Percentiles rank a stretch among this genome's conserved stretches.
Evolutionary conservation across 2,888 invertebrate genomes (phyloP).

Genomic region (Prosopocoilus inquinatus): DNA sequence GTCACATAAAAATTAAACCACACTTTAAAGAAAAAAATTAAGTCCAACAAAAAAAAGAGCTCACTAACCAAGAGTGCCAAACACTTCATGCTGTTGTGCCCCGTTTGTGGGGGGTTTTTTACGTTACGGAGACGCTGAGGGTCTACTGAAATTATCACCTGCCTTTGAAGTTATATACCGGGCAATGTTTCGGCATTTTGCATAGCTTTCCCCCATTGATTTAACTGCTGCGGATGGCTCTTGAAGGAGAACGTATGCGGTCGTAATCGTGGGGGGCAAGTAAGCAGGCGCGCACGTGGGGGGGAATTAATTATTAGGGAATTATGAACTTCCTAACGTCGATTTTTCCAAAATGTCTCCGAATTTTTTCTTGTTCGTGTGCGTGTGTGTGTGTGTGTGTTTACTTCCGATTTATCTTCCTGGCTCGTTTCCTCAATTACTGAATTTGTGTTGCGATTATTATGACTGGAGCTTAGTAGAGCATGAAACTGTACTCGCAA

Average conservation of each 20-base stretch:
- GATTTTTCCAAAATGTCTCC: conserved; percentile 4
- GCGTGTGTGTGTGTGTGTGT: conserved; percentile 4
- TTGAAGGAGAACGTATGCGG: conserved; percentile 5
- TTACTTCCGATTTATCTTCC: conserved; percentile 12
- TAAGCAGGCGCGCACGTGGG: conserved; percentile 3
- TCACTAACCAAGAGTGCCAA: conserved; percentile 50
- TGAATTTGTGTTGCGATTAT: too few species aligned
- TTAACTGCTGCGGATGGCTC: background rate
- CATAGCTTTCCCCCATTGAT: conserved; percentile 39
- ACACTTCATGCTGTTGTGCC: conserved; percentile 47
- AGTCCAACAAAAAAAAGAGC: background rate
- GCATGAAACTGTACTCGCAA: too few species aligned
- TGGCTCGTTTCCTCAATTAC: too few species aligned
- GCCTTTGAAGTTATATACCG: conserved; percentile 42
- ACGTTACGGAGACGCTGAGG: conserved; percentile 42
- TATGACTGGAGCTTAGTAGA: too few species aligned
- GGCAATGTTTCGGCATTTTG: conserved; percentile 39
- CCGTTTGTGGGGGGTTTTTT: conserved; percentile 33
- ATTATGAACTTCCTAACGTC: conserved; percentile 14
- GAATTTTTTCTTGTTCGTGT: conserved; percentile 5
- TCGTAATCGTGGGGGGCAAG: conserved; percentile 8
- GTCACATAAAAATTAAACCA: background rate
- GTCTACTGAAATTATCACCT: conserved; percentile 43
- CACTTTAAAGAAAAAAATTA: background rate
- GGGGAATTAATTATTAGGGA: conserved; percentile 7